phyloP scores from a whole-genome alignment of 2,888 invertebrate genomes.

The Euproctis similis region DNA sequence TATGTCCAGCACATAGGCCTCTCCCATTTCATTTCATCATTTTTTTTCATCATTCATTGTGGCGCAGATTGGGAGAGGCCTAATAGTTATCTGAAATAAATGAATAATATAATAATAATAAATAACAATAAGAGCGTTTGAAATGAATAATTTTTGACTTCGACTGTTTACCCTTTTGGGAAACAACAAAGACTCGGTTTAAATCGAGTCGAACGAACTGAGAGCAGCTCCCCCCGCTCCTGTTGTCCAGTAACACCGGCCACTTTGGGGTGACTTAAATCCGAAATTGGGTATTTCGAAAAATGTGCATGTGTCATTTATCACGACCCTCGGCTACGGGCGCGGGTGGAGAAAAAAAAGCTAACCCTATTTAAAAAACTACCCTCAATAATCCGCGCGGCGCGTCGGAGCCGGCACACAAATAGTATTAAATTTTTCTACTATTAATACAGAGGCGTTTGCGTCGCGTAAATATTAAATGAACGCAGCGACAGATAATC shows the following conservation, averaged over 20 bases:
- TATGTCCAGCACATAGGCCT: too few relatives aligned
- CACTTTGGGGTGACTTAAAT: constrained; percentile 78
- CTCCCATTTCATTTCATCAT: too few relatives aligned
- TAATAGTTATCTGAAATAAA: too few relatives aligned
- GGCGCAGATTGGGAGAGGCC: too few relatives aligned
- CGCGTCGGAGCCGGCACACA: constrained; percentile 60
- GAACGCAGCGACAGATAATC: constrained; percentile 60
- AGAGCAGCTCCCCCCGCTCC: constrained; percentile 29
- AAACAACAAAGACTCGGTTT: too few relatives aligned
- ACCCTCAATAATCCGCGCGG: constrained; percentile 64
- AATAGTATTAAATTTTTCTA: constrained; percentile 72
- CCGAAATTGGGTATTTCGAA: constrained; percentile 78
- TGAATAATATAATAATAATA: too few relatives aligned
- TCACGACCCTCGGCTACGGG: constrained; percentile 63
- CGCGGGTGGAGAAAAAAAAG: constrained; percentile 53
- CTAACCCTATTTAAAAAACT: constrained; percentile 75
- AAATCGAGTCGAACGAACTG: constrained; percentile 35
- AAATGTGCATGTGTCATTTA: constrained; percentile 78
- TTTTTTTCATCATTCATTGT: too few relatives aligned
- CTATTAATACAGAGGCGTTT: constrained; percentile 63
- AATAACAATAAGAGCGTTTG: too few relatives aligned
- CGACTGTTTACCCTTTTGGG: too few relatives aligned
- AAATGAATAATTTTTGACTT: too few relatives aligned
- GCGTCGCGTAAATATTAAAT: constrained; percentile 68
- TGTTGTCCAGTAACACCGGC: constrained; percentile 64